Evolutionary conservation across 1,140 invertebrate species (phyloP), one percentile per base, ranked within the genome.

Genomic region (Nixonia krombeini): DNA sequence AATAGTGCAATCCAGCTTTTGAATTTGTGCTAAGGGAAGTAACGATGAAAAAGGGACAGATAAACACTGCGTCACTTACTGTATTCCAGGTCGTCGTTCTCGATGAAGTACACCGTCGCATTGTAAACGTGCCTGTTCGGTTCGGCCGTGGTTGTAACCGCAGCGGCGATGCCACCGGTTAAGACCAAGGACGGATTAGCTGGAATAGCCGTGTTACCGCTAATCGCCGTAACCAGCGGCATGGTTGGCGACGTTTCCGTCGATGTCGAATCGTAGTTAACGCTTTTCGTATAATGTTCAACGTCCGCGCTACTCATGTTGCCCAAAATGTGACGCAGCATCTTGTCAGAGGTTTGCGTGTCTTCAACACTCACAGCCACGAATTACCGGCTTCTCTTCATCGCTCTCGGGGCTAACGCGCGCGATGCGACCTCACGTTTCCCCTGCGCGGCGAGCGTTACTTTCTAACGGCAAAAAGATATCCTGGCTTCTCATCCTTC

Each of bases 11-110:
- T n/a, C n/a, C n/a, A n/a, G n/a, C n/a, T n/a, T n/a, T n/a, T n/a
- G n/a, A n/a, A n/a, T n/a, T n/a, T n/a, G n/a, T n/a, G n/a, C n/a
- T n/a, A n/a, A n/a, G n/a, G n/a, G n/a, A n/a, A n/a, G n/a, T n/a
- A n/a, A n/a, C n/a, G n/a, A n/a, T n/a, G n/a, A n/a, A n/a, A n/a
- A n/a, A n/a, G n/a, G n/a, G n/a, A n/a, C n/a, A n/a, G n/a, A n/a
- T n/a, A n/a, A n/a, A n/a, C n/a, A n/a, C n/a, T n/a, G n/a, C 6
- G 9, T 44, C 74, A 85, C 83, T 84, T 64, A 85, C 82, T 79
- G 68, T 85, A 81, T 69, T 85, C 82, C 49, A 85, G 73, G 46
- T 83, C 83, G 46, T 85, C 82, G 53, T 80, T 80, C 33, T 84
- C 82, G 17, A 62, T 68, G 37, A 80, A 70, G 57, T 79, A 76